phyloP scores from a whole-genome alignment of 2,888 invertebrate genomes.

The Caenorhabditis sulstoni region DNA sequence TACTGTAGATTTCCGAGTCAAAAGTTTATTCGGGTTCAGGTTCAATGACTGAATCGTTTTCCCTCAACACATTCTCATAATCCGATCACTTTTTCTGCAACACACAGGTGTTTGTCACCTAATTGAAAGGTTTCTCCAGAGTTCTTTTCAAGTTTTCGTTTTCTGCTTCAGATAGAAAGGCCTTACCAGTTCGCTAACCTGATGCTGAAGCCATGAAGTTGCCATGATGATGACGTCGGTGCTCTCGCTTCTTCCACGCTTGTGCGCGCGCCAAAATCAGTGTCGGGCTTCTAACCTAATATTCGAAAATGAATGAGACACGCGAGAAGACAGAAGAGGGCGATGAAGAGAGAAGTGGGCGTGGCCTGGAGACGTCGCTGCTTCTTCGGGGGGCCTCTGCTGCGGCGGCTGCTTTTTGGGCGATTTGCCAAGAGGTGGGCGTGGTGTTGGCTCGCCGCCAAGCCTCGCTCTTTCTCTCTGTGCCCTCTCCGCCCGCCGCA shows the following conservation, averaged over 20 bases:
- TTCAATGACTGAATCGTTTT: too few relatives aligned
- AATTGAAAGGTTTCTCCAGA: neutral
- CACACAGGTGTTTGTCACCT: neutral
- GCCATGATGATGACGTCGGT: constrained; percentile 27
- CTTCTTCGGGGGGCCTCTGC: neutral
- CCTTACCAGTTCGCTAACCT: constrained; percentile 19
- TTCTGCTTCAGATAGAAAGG: neutral
- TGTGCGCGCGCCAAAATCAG: constrained; percentile 11
- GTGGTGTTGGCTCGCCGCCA: constrained; percentile 30
- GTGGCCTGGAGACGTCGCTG: constrained; percentile 8
- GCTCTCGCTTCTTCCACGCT: neutral
- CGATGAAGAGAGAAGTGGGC: constrained; percentile 14
- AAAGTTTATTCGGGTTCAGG: too few relatives aligned
- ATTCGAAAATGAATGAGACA: constrained; percentile 23
- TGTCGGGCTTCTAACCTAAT: constrained; percentile 16
- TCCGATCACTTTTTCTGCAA: too few relatives aligned
- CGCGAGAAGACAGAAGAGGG: constrained; percentile 1
- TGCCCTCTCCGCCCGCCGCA: constrained; percentile 23
- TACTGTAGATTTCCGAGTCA: too few relatives aligned
- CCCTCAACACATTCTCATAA: too few relatives aligned
- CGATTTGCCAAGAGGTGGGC: constrained; percentile 28
- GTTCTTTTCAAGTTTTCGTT: neutral
- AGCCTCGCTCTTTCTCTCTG: constrained; percentile 10
- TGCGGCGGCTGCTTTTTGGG: constrained; percentile 19
- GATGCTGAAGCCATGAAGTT: constrained; percentile 23